Conservation (phyloP, 1,140 invertebrate genomes). For the Trialeurodes vaporariorum region DNA sequence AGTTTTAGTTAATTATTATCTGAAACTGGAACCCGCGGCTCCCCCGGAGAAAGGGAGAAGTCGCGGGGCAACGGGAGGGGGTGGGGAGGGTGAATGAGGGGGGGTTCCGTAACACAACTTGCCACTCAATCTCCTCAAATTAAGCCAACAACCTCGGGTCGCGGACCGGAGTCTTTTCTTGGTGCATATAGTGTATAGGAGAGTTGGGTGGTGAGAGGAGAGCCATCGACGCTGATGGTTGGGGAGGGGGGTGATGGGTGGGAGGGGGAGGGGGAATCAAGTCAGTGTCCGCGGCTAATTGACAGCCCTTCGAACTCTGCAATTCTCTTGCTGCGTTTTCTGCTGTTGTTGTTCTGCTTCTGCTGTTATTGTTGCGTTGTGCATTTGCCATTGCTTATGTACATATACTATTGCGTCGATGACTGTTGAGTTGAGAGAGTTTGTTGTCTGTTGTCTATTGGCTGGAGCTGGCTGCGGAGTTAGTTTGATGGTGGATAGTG, state of each 20-base stretch:
- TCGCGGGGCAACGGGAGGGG: no score
- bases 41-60: not conserved
- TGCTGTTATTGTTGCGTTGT: no score
- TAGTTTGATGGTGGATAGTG: no score
- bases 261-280: not conserved
- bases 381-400: no score
- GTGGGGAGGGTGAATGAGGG: no score
- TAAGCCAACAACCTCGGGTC: not conserved
- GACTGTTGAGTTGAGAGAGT: no score
- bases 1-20: conserved; percentile 1
- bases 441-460: no score
- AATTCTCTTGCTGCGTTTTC: no score
- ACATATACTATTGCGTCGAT: no score
- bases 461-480: no score
- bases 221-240: not conserved
- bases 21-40: not conserved
- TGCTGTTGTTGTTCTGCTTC: no score
- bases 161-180: not conserved
- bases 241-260: not conserved
- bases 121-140: not conserved
- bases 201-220: not conserved
- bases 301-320: not conserved
- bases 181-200: not conserved
- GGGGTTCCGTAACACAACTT: not conserved
- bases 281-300: not conserved